phyloP scores from a whole-genome alignment of 2,113 vertebrate genomes.

The Ameiurus melas region DNA sequence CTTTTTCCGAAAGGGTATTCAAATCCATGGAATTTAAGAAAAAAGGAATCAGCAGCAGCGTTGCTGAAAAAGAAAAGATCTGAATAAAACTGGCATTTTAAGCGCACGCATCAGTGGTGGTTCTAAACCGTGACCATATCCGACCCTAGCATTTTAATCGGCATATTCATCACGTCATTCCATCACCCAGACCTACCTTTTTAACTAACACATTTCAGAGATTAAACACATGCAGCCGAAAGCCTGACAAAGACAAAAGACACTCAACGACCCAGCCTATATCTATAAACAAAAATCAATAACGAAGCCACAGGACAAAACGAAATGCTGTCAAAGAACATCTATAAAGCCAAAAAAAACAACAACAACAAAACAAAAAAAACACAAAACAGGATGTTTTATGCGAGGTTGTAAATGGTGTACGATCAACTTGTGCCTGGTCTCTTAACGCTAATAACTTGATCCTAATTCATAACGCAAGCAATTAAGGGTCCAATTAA shows the following conservation, averaged over 20 bases:
- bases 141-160: background rate
- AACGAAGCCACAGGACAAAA: background rate
- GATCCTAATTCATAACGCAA: background rate
- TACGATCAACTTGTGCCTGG: background rate
- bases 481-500: background rate
- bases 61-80: background rate
- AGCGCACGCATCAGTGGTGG: background rate
- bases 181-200: background rate
- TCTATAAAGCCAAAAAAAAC: background rate
- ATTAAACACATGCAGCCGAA: background rate
- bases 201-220: too few relatives aligned
- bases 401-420: background rate
- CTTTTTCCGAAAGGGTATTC: background rate
- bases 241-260: background rate
- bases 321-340: background rate
- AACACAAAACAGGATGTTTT: background rate
- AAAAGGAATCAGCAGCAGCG: background rate
- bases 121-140: background rate
- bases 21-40: background rate
- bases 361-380: background rate
- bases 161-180: background rate
- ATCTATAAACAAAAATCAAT: constrained; percentile 9
- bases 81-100: background rate
- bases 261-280: background rate
- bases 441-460: background rate